Evolutionary conservation across 2,797 vertebrate genomes (phyloP).

Genomic region (Catharus ustulatus): DNA sequence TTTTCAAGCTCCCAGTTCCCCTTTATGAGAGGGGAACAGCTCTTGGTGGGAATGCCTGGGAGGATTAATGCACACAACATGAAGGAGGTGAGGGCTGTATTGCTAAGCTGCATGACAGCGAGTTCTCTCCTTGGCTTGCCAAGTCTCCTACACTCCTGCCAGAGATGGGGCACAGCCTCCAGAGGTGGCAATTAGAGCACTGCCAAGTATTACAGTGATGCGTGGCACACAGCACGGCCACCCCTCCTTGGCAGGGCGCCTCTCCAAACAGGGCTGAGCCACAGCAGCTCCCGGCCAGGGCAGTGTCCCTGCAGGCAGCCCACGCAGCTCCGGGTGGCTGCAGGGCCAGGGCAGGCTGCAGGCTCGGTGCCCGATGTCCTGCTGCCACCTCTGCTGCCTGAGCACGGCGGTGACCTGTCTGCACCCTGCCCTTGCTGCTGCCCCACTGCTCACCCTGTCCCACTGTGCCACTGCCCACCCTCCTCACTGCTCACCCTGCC

Average conservation of each 20-base stretch:
- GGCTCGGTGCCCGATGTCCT: accelerated
- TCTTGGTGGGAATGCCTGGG: not conserved
- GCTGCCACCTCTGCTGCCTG: not conserved
- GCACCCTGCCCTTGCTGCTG: not conserved
- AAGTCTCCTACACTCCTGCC: not conserved
- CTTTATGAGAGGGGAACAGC: not conserved
- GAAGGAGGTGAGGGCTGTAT: not conserved
- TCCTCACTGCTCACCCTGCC: too few relatives aligned
- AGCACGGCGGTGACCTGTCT: accelerated
- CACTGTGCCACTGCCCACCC: not conserved
- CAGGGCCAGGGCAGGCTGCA: accelerated
- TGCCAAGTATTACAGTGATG: not conserved
- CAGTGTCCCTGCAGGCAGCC: not conserved
- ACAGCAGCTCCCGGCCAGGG: not conserved
- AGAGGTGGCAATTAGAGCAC: constrained; percentile 26
- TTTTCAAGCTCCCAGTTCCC: not conserved
- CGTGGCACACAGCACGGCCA: not conserved
- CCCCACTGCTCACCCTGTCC: not conserved
- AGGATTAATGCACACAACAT: not conserved
- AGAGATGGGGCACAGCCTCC: not conserved
- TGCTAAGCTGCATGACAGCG: not conserved
- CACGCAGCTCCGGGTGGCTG: accelerated
- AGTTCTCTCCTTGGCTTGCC: not conserved
- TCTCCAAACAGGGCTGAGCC: constrained; percentile 14
- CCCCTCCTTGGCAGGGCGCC: not conserved